Evolutionary conservation across 2,888 invertebrate species (phyloP).

Genomic region (Epirrita christyi): DNA sequence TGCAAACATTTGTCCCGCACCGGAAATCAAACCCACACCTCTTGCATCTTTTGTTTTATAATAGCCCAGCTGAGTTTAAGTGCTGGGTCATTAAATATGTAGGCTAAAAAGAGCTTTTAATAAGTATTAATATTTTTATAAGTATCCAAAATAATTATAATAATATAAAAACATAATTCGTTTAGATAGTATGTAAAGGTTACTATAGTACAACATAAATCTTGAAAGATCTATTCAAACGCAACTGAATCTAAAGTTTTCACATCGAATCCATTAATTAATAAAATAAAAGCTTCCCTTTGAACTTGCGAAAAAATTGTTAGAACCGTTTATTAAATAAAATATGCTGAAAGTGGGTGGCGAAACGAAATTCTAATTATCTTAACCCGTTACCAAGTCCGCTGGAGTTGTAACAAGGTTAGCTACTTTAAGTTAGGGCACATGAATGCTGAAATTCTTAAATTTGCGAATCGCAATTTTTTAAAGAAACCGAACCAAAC

Average conservation of each 20-base stretch:
- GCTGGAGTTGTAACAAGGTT: constrained; percentile 46
- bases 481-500: background rate
- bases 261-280: constrained; percentile 37
- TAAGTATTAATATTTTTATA: too few relatives aligned
- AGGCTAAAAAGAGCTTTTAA: constrained; percentile 27
- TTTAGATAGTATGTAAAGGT: too few relatives aligned
- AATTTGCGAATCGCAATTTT: background rate
- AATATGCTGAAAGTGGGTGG: constrained; percentile 34
- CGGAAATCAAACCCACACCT: too few relatives aligned
- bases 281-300: constrained; percentile 27
- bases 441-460: background rate
- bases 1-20: too few relatives aligned
- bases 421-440: constrained; percentile 28
- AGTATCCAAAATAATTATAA: too few relatives aligned
- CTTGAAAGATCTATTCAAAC: background rate
- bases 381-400: constrained; percentile 38
- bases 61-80: constrained; percentile 22
- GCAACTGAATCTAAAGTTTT: constrained; percentile 24
- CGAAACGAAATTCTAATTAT: constrained; percentile 45
- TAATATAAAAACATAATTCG: too few relatives aligned
- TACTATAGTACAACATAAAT: too few relatives aligned
- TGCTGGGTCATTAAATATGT: constrained; percentile 38
- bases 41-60: too few relatives aligned
- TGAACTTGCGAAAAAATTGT: constrained; percentile 37
- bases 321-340: constrained; percentile 44